Conservation (phyloP, 2,888 invertebrate genomes). For the Spisula solida region DNA sequence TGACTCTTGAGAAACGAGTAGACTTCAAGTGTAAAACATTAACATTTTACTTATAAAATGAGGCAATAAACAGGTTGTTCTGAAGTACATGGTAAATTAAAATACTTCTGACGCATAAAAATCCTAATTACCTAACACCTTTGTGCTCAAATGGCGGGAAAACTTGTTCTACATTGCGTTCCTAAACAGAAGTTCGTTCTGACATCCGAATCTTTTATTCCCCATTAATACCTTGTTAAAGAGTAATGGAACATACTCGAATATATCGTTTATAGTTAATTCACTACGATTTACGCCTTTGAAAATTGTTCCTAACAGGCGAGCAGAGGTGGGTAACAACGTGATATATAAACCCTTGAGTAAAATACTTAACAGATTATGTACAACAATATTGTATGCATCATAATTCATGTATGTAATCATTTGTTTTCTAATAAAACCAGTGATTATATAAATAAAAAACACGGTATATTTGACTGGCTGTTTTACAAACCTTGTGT, state of each 20-base stretch:
- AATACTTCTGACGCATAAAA: constrained; percentile 38
- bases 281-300: constrained; percentile 1
- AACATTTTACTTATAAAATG: constrained; percentile 39
- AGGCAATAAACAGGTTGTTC: constrained; percentile 61
- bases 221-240: background rate
- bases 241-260: background rate
- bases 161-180: background rate
- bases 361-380: background rate
- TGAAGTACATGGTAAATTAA: constrained; percentile 42
- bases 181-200: background rate
- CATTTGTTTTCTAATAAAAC: background rate
- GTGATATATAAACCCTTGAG: background rate
- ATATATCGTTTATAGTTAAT: background rate
- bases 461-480: background rate
- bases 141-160: constrained; percentile 50
- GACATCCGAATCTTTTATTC: background rate
- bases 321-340: background rate
- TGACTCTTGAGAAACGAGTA: constrained; percentile 58
- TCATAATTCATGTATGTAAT: background rate
- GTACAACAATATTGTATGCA: background rate
- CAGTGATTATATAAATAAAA: background rate
- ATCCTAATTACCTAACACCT: constrained; percentile 38
- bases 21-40: constrained; percentile 60
- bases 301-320: background rate
- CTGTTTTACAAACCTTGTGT: background rate